phyloP scores from a whole-genome alignment of 2,797 vertebrate species.

The Schizopygopsis malacanthus region DNA sequence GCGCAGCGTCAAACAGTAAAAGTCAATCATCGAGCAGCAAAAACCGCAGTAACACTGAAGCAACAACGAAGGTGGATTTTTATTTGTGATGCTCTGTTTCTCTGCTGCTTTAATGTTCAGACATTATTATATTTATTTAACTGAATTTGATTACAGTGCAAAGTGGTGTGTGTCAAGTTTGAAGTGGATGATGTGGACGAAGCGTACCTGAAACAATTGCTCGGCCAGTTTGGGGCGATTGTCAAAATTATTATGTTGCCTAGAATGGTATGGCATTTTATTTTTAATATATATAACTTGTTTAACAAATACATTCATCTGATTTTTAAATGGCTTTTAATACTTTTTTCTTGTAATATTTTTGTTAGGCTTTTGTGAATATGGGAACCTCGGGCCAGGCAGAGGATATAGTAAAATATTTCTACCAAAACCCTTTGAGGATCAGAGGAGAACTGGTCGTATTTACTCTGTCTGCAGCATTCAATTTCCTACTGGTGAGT shows the following conservation, averaged over 20 bases:
- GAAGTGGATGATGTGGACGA: constrained; percentile 68
- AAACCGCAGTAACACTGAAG: background rate
- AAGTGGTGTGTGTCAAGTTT: constrained; percentile 77
- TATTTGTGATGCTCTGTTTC: background rate
- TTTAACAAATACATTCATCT: too few relatives aligned
- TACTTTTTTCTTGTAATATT: background rate
- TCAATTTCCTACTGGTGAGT: constrained; percentile 74
- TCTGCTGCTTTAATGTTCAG: background rate
- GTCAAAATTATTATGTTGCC: constrained; percentile 74
- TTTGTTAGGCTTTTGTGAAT: constrained; percentile 65
- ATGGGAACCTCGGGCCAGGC: constrained; percentile 70
- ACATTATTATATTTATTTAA: background rate
- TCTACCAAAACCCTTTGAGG: constrained; percentile 59
- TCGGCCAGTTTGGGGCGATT: constrained; percentile 71
- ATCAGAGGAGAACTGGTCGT: constrained; percentile 63
- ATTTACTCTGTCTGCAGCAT: constrained; percentile 71
- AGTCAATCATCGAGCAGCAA: background rate
- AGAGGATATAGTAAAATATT: constrained; percentile 71
- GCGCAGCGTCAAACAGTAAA: background rate
- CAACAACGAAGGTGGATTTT: constrained; percentile 33
- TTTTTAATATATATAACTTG: background rate
- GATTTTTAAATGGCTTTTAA: background rate
- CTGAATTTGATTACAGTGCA: constrained; percentile 54
- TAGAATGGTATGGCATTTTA: constrained; percentile 67
- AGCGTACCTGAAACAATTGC: constrained; percentile 65